Conservation (phyloP, 2,888 invertebrate species). For the Laothoe populi region DNA sequence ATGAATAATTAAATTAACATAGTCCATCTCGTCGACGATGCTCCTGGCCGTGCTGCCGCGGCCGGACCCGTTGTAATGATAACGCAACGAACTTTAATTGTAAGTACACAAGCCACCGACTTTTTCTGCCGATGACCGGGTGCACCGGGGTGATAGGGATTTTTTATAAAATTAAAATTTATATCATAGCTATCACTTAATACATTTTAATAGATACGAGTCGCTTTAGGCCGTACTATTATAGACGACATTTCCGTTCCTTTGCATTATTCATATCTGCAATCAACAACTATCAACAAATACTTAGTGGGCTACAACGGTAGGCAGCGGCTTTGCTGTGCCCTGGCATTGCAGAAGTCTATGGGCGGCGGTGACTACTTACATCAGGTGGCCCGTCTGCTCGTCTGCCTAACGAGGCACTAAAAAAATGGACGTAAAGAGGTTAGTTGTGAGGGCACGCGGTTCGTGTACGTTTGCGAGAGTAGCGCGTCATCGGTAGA, state of each 20-base stretch:
- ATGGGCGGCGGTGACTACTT: too few species aligned
- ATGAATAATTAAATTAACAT: not conserved
- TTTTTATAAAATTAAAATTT: not conserved
- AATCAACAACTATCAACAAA: too few species aligned
- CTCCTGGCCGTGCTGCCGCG: not conserved
- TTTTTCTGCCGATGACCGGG: constrained; percentile 9
- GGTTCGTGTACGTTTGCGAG: not conserved
- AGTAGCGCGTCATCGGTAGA: constrained; percentile 19
- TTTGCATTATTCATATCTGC: too few species aligned
- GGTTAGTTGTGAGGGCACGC: not conserved
- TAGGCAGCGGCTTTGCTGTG: too few species aligned
- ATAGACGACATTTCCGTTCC: too few species aligned
- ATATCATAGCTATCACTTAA: not conserved
- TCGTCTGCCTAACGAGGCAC: too few species aligned
- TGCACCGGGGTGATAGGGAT: too few species aligned
- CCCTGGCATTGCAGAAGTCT: too few species aligned
- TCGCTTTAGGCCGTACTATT: too few species aligned
- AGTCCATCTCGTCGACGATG: constrained; percentile 4
- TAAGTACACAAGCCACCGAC: constrained; percentile 10
- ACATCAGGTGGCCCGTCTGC: too few species aligned
- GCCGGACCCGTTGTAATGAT: not conserved
- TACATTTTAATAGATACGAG: not conserved
- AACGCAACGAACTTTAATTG: constrained; percentile 10
- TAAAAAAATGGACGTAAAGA: not conserved
- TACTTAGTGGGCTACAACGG: too few species aligned